phyloP scores from a whole-genome alignment of 2,113 vertebrate genomes.

The Alligator sinensis region DNA sequence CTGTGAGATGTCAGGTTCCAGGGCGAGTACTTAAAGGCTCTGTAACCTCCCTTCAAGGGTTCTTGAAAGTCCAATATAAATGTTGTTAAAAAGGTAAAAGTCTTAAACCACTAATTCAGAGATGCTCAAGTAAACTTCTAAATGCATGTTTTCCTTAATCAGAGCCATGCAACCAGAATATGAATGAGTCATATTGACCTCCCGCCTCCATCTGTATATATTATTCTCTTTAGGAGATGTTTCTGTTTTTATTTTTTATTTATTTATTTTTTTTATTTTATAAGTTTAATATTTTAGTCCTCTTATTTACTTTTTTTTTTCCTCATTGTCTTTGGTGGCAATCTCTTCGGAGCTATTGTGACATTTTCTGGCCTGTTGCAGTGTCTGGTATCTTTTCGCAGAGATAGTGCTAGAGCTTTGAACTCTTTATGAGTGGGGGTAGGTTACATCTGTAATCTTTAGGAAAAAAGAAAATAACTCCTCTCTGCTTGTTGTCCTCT shows the following conservation, averaged over 20 bases:
- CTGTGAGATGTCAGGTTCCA: background rate
- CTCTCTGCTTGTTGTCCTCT: background rate
- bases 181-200: background rate
- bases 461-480: background rate
- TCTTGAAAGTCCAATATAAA: background rate
- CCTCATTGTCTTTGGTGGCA: background rate
- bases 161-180: background rate
- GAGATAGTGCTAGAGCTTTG: background rate
- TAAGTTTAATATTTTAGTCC: background rate
- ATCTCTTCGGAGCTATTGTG: background rate
- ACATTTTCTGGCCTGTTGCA: background rate
- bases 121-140: background rate
- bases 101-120: background rate
- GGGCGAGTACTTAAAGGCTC: background rate
- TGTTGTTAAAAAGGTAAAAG: constrained; percentile 3
- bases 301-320: background rate
- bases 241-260: background rate
- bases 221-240: background rate
- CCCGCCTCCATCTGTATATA: background rate
- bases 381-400: background rate
- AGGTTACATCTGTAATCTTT: background rate
- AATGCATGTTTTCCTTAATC: background rate
- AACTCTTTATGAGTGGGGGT: background rate
- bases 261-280: background rate
- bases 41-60: background rate